These are phyloP conservation scores for Stenoptilia bipunctidactyla DNA, from an alignment of 2,888 invertebrate genomes.

Conservation along the genomic window DNA sequence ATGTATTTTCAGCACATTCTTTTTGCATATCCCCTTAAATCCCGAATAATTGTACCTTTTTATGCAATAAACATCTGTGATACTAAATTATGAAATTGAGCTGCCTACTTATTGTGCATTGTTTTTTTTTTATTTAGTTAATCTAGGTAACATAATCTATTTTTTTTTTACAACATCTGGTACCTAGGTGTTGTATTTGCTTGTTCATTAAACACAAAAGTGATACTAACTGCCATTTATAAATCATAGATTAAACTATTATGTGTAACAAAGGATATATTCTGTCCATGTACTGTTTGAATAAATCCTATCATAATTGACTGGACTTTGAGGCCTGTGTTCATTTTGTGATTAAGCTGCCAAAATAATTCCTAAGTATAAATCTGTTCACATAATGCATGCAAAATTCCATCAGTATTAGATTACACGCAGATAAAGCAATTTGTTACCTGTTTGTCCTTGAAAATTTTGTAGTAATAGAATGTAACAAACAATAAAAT, in stretches of 20 bases:
- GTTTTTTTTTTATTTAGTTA: constrained; percentile 12
- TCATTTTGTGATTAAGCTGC: background rate
- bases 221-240: constrained; percentile 59
- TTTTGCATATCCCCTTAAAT: too few relatives aligned
- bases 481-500: background rate
- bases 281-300: constrained; percentile 15
- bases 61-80: constrained; percentile 59
- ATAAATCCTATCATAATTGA: constrained; percentile 4
- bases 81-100: constrained; percentile 37
- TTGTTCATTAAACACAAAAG: constrained; percentile 32
- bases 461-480: background rate
- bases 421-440: background rate
- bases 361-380: background rate
- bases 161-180: background rate
- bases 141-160: constrained; percentile 7
- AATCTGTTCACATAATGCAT: background rate
- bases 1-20: too few relatives aligned
- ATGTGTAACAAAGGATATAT: constrained; percentile 1
- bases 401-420: background rate
- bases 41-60: background rate
- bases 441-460: background rate
- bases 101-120: constrained; percentile 21
- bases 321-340: too few relatives aligned
- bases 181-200: constrained; percentile 25
- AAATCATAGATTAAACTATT: constrained; percentile 14